phyloP scores from a whole-genome alignment of 2,113 vertebrate species.

The Platycercus adscitus region DNA sequence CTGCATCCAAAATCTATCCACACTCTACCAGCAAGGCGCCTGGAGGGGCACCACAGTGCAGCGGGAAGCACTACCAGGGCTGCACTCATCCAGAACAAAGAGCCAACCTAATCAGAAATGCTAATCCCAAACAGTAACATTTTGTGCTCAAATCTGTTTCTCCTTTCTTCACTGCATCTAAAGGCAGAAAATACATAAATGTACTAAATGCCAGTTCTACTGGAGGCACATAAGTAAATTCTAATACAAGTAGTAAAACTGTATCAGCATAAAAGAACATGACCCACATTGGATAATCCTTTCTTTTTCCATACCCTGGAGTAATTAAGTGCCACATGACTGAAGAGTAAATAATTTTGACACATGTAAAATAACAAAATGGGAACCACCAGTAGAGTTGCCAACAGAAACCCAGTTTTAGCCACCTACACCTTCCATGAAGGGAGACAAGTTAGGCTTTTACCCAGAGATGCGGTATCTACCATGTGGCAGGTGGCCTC shows the following conservation, averaged over 20 bases:
- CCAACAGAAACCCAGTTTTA: background rate
- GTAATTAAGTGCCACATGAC: background rate
- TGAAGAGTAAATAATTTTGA: background rate
- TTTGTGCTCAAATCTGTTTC: slow-evolving; percentile 19
- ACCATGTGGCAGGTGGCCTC: slow-evolving; percentile 71
- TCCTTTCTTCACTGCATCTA: background rate
- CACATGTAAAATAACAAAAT: background rate
- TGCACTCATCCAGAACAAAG: slow-evolving; percentile 20
- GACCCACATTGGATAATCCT: background rate
- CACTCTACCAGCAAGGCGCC: background rate
- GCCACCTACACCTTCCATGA: background rate
- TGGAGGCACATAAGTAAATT: background rate
- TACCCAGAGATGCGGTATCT: background rate
- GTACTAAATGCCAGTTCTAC: background rate
- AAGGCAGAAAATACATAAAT: background rate
- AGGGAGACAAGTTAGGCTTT: background rate
- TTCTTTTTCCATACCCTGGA: background rate
- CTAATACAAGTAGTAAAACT: background rate
- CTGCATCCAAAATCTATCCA: background rate
- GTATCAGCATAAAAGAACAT: background rate
- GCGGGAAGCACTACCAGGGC: background rate
- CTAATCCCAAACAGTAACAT: slow-evolving; percentile 14
- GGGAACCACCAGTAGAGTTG: background rate
- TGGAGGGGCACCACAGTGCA: background rate
- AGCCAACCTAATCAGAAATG: slow-evolving; percentile 32